These are phyloP conservation scores for Cephus pygmeus DNA, from an alignment of 2,888 invertebrate genomes.

Conservation along the genomic window DNA sequence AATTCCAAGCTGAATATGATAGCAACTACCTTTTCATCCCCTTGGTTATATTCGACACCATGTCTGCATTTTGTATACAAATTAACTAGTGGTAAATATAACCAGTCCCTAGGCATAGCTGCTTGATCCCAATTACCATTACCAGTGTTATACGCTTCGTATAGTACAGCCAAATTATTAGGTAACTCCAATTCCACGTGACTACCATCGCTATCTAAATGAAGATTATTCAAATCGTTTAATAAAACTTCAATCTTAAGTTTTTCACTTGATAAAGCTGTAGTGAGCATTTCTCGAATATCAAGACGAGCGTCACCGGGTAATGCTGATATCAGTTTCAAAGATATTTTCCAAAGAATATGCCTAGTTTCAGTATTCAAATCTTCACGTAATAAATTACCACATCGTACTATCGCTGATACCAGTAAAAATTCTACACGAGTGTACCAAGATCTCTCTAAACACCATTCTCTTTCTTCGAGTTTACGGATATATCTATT, in stretches of 20 bases:
- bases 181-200: constrained; percentile 31
- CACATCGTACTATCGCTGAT: constrained; percentile 43
- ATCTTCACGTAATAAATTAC: constrained; percentile 29
- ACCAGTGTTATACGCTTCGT: constrained; percentile 43
- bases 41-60: constrained; percentile 25
- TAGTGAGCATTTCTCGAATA: constrained; percentile 45
- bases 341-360: constrained; percentile 49
- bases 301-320: constrained; percentile 48
- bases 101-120: constrained; percentile 83
- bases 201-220: constrained; percentile 25
- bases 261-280: constrained; percentile 48
- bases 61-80: constrained; percentile 68
- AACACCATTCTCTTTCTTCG: constrained; percentile 47
- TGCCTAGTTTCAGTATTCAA: constrained; percentile 31
- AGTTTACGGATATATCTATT: constrained; percentile 48
- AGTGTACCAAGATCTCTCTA: constrained; percentile 59
- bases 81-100: constrained; percentile 77
- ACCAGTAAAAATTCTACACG: constrained; percentile 53
- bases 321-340: constrained; percentile 56
- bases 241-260: constrained; percentile 42
- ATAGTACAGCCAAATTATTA: constrained; percentile 40
- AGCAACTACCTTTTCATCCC: constrained; percentile 41
- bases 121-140: constrained; percentile 69
- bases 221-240: constrained; percentile 37
- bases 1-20: constrained; percentile 51